Evolutionary conservation across 2,888 invertebrate genomes (phyloP).

Genomic region (Chesias legatella): DNA sequence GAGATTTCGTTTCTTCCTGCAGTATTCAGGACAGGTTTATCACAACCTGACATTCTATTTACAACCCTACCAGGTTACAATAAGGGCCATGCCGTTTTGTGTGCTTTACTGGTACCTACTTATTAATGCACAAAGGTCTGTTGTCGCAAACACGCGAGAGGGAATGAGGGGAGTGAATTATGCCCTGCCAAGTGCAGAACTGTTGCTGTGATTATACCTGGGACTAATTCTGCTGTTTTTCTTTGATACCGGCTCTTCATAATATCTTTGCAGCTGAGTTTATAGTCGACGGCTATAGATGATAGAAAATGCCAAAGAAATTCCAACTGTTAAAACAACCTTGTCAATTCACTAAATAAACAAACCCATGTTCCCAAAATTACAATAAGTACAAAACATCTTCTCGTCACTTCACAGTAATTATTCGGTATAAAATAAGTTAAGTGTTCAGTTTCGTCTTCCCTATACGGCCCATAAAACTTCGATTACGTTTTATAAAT

Average conservation of each 20-base stretch:
- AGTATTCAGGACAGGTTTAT: conserved; percentile 52
- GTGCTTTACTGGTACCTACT: conserved; percentile 3
- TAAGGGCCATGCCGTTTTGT: conserved; percentile 10
- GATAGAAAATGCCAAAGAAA: no score
- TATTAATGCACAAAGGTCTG: conserved; percentile 71
- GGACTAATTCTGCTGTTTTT: conserved; percentile 26
- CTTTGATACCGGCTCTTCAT: conserved; percentile 18
- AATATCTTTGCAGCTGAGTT: no score
- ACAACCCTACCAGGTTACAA: conserved; percentile 4
- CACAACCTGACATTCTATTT: conserved; percentile 32
- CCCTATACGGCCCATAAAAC: conserved; percentile 73
- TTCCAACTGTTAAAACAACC: no score
- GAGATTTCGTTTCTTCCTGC: conserved; percentile 63
- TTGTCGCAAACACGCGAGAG: conserved; percentile 52
- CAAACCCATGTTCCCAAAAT: conserved; percentile 38
- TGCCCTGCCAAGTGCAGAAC: conserved; percentile 62
- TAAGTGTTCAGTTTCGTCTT: conserved; percentile 44
- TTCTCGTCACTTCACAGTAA: conserved; percentile 45
- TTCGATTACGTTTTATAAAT: conserved; percentile 77
- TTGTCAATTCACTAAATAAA: conserved; percentile 42
- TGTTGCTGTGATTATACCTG: conserved; percentile 51
- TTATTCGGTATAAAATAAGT: conserved; percentile 69
- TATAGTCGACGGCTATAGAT: no score
- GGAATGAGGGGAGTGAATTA: conserved; percentile 61
- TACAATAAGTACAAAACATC: conserved; percentile 37